These are phyloP conservation scores for Drosophila picticornis DNA, from an alignment of 2,888 invertebrate species.

Conservation along the genomic window DNA sequence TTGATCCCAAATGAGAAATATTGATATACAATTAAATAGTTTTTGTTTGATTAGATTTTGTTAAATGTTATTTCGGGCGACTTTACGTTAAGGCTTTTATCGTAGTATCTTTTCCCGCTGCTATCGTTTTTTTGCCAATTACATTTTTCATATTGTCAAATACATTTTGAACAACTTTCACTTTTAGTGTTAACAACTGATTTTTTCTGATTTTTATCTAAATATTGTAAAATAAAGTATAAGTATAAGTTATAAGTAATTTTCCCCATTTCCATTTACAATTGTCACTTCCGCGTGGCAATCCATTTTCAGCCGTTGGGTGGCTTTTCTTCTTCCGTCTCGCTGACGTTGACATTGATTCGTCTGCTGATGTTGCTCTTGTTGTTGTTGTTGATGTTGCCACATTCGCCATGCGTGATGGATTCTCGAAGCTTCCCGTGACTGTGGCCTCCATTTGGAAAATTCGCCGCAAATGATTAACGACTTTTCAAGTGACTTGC, in stretches of 20 bases:
- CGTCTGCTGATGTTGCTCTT: constrained; percentile 48
- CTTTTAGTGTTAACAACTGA: background rate
- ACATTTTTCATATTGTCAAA: background rate
- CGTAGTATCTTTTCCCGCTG: background rate
- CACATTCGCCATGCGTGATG: constrained; percentile 65
- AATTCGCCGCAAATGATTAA: constrained; percentile 82
- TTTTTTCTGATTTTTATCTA: background rate
- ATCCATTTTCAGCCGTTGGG: background rate
- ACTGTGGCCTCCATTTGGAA: constrained; percentile 31
- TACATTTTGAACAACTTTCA: background rate
- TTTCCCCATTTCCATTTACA: constrained; percentile 27
- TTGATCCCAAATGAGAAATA: background rate
- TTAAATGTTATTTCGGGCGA: background rate
- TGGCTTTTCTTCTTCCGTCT: constrained; percentile 46
- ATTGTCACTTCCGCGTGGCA: background rate
- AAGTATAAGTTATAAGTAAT: constrained; percentile 22
- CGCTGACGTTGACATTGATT: constrained; percentile 74
- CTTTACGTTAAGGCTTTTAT: accelerated
- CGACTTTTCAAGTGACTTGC: constrained; percentile 85
- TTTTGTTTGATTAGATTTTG: background rate
- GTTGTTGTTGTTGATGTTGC: constrained; percentile 30
- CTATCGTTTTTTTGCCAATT: background rate
- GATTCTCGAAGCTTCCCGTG: constrained; percentile 59
- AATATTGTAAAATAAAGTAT: background rate
- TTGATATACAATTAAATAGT: background rate